Evolutionary conservation across 2,888 invertebrate species (phyloP).

Genomic region (Rhagonycha lutea): DNA sequence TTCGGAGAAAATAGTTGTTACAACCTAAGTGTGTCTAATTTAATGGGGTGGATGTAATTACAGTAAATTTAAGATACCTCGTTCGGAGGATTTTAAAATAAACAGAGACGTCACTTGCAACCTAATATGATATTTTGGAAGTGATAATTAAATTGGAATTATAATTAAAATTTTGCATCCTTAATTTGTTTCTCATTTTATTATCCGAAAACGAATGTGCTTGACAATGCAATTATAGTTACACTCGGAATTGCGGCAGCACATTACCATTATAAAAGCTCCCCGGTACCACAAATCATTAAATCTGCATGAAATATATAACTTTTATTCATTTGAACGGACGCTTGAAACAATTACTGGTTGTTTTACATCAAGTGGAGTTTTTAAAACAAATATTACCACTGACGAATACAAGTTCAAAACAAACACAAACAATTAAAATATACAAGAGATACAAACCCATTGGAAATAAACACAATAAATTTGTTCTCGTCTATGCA

Average conservation of each 20-base stretch:
- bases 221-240: slow-evolving; percentile 28
- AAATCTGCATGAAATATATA: slow-evolving; percentile 31
- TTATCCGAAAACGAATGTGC: slow-evolving; percentile 11
- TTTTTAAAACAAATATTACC: slow-evolving; percentile 19
- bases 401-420: slow-evolving; percentile 26
- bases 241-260: slow-evolving; percentile 22
- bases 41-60: slow-evolving; percentile 21
- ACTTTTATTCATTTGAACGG: slow-evolving; percentile 30
- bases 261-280: slow-evolving; percentile 32
- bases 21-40: slow-evolving; percentile 15
- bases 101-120: neutral
- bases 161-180: neutral
- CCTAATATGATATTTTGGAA: neutral
- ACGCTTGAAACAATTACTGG: slow-evolving; percentile 30
- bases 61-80: slow-evolving; percentile 14
- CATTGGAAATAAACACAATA: slow-evolving; percentile 19
- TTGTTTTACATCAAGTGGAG: slow-evolving; percentile 29
- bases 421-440: slow-evolving; percentile 31
- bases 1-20: slow-evolving; percentile 21
- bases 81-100: neutral
- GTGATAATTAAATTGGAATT: neutral
- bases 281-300: slow-evolving; percentile 30
- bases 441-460: slow-evolving; percentile 21
- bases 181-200: slow-evolving; percentile 5
- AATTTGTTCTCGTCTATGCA: slow-evolving; percentile 10